phyloP scores from a whole-genome alignment of 2,113 vertebrate genomes.

The Mohoua ochrocephala region DNA sequence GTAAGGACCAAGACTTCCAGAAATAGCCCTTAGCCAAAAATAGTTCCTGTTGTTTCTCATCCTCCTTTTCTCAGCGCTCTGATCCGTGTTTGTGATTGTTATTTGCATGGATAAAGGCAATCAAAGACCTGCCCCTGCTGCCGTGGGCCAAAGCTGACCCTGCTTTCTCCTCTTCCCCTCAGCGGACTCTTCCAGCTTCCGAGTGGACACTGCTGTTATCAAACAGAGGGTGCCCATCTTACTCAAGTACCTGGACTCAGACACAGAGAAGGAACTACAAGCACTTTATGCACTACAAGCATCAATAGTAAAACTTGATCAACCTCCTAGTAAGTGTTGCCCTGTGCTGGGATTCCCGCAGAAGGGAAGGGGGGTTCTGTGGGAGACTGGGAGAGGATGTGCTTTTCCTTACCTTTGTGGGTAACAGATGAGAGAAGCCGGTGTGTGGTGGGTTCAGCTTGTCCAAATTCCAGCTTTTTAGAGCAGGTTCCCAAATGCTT shows the following conservation, averaged over 20 bases:
- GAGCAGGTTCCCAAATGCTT: neutral
- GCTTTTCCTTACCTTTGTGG: neutral
- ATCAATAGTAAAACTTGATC: slow-evolving; percentile 95
- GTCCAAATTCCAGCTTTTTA: neutral
- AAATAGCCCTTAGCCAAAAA: neutral
- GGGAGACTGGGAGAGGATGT: neutral
- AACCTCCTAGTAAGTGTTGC: slow-evolving; percentile 92
- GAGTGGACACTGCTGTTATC: slow-evolving; percentile 92
- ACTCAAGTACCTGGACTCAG: slow-evolving; percentile 98
- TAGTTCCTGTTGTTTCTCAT: neutral
- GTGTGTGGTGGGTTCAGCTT: neutral
- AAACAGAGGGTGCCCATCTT: slow-evolving; percentile 94
- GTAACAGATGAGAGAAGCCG: neutral
- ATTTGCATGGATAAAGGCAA: neutral
- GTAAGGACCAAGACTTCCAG: neutral
- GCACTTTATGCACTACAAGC: slow-evolving; percentile 99
- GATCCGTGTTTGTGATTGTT: neutral
- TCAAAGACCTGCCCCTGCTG: neutral
- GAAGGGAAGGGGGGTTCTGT: neutral
- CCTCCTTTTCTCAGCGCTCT: neutral
- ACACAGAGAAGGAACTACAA: slow-evolving; percentile 98
- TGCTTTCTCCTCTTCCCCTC: neutral
- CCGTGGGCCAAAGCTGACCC: neutral
- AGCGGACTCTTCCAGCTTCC: slow-evolving; percentile 89
- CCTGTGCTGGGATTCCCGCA: neutral